Evolutionary conservation across 2,888 invertebrate species (phyloP).

Genomic region (Buathra laborator): DNA sequence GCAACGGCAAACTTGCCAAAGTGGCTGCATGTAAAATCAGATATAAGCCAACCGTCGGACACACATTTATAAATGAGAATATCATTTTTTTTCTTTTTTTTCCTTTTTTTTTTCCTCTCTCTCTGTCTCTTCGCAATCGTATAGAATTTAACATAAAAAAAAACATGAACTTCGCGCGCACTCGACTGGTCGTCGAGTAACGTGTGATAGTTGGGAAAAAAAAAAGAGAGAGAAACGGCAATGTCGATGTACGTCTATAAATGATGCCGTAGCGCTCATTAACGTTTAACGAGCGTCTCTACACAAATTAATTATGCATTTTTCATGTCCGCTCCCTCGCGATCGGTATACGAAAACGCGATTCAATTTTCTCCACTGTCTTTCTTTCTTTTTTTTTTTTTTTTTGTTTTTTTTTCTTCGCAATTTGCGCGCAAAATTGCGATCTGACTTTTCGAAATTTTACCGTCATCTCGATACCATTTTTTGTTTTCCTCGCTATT

Average conservation of each 20-base stretch:
- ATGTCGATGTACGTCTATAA: slow-evolving; percentile 41
- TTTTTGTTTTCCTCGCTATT: neutral
- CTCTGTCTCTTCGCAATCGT: slow-evolving; percentile 38
- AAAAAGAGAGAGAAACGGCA: slow-evolving; percentile 3
- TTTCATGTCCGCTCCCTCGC: slow-evolving; percentile 32
- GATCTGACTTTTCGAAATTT: slow-evolving; percentile 44
- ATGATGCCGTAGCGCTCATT: slow-evolving; percentile 20
- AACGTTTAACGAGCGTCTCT: slow-evolving; percentile 28
- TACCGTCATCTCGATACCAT: slow-evolving; percentile 43
- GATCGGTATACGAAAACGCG: slow-evolving; percentile 38
- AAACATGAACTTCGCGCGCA: slow-evolving; percentile 35
- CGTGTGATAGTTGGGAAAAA: slow-evolving; percentile 37
- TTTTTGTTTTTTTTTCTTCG: slow-evolving; percentile 15
- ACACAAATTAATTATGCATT: slow-evolving; percentile 21
- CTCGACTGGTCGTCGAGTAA: slow-evolving; percentile 48
- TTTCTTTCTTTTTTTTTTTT: neutral
- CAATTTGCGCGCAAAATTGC: slow-evolving; percentile 5
- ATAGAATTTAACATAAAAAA: slow-evolving; percentile 46
- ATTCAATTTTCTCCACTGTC: neutral
- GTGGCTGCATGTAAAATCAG: slow-evolving; percentile 64
- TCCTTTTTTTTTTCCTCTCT: slow-evolving; percentile 28
- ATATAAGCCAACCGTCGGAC: slow-evolving; percentile 60
- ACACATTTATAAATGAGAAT: slow-evolving; percentile 62
- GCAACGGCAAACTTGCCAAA: slow-evolving; percentile 72
- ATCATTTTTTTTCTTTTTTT: slow-evolving; percentile 25